Base-by-base conservation (phyloP, 1,140 invertebrate species). In the Orius insidiosus region DNA sequence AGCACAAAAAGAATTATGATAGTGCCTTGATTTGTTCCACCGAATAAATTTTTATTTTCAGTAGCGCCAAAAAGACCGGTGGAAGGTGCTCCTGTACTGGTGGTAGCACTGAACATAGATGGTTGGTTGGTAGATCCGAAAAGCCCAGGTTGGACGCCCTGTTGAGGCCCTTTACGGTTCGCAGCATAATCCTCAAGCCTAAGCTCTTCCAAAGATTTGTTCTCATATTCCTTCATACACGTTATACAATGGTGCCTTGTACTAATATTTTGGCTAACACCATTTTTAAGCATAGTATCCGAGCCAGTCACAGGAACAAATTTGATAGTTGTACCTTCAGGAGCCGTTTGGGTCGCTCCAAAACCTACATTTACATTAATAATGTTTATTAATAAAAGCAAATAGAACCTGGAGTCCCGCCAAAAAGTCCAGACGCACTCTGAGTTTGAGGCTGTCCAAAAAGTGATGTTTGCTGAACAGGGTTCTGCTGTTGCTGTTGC, bases 221-320 rank as follows among this genome's bases (percentile, higher is more conserved):
- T 66, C 59, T 97, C 90, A 65, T 97, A 97, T 58, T 97, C 90
- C 67, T 96, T 94, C 93, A 96, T 97, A 49, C 83, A 86, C 3
- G 87, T 92, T 34, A 97, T 97, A 59, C 89, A 95, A 60, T 94
- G 85, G 62, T 95, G 88, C 54, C 84, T 75, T 2, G 88, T 96
- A 47, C 74, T 83, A 51, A 98, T 89, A 47, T 68, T 88, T 53
- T 76, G 75, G 1, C 78, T 74, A 8, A 73, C 70, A 2, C 85
- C 85, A 62, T 79, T 79, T 63, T 95, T 95, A 43, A 87, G 71
- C 68, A 96, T 83, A 0, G 88, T 85, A 59, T 96, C 92, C 0
- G 77, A 85, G 11, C 89, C 89, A 39, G 76, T 77, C 0, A 86
- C 74, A 0, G 90, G 80, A 54, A 72, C 77, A 60, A 93, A 98